Base-by-base conservation (phyloP, 2,797 vertebrate species). In the Meda fulgida region DNA sequence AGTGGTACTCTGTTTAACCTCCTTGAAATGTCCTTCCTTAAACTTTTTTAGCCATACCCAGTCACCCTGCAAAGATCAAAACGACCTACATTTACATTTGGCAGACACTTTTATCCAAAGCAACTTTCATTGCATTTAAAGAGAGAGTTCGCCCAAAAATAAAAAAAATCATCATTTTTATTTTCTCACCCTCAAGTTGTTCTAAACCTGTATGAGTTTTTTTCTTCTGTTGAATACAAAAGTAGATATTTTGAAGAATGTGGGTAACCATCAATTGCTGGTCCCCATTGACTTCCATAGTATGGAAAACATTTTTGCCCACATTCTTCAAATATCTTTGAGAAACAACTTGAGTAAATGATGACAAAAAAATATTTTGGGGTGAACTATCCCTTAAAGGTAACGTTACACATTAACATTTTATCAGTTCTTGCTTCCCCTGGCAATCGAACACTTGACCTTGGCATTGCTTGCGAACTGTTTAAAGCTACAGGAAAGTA, bases 11-110 rank as follows among this genome's bases (percentile, higher is more conserved):
- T 95, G 96, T 58, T 92, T 93, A 84, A 98, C 92, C 18, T 96
- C 95, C 43, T 92, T 95, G 86, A 92, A 93, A 0, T 93, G 90
- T 10, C 95, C 94, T 0, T 78, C 91, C 73, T 96, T 91, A 88
- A 96, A 96, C 88, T 96, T 98, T 93, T 98, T 98, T 83, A 98
- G 91, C 97, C 97, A 97, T 21, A 97, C 97, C 93, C 96, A 97
- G 91, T 98, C 96, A 1, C 97, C 97, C 97, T 98, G 91, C 53
- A 85, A 83, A 67, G 53, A 84, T 78, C 67, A 53, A 19, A 66
- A 38, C 38, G 4, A 58, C 23, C 76, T 51, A 23, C 16, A 83
- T 77, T 53, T 48, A 31, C 14, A 31, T 65, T 31, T 65, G 26
- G 13, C 14, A 31, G 26, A 65, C 26, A 65, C 26, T 31, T 65